Evolutionary conservation across 37 sponge, comb jelly and placozoan species (phyloP).

Genomic region (Ianthella basta): DNA sequence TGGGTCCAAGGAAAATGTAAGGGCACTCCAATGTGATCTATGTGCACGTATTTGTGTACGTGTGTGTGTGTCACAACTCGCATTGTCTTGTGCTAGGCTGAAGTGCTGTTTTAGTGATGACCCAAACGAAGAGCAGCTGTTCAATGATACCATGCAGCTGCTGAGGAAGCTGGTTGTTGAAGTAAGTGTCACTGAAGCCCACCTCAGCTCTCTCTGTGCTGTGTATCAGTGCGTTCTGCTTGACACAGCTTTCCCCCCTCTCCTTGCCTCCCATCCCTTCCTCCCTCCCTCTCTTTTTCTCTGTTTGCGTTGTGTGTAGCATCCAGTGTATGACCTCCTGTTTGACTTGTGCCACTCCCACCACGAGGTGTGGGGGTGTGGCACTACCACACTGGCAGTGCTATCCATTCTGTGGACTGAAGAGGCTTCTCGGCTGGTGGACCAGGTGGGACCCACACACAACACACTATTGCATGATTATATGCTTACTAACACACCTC

Average conservation of each 20-base stretch:
- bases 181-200: too few species aligned
- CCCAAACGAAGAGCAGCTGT: neutral
- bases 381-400: slow-evolving; percentile 10
- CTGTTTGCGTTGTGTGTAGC: too few species aligned
- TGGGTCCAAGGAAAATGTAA: slow-evolving; percentile 20
- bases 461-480: too few species aligned
- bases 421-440: neutral
- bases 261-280: neutral
- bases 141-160: slow-evolving; percentile 4
- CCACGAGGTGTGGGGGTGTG: neutral
- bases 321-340: slow-evolving; percentile 2
- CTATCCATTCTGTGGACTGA: neutral
- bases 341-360: neutral
- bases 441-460: slow-evolving; percentile 1
- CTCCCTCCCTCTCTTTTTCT: too few species aligned
- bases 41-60: slow-evolving; percentile 1
- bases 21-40: neutral
- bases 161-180: neutral
- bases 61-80: too few species aligned
- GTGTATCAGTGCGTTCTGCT: neutral
- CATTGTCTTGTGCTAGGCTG: neutral
- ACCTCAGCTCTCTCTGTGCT: neutral
- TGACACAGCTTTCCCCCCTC: neutral
- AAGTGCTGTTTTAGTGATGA: slow-evolving; percentile 18
- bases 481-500: too few species aligned